Evolutionary conservation across 2,888 invertebrate species (phyloP).

Genomic region (Matsumyia berberina): DNA sequence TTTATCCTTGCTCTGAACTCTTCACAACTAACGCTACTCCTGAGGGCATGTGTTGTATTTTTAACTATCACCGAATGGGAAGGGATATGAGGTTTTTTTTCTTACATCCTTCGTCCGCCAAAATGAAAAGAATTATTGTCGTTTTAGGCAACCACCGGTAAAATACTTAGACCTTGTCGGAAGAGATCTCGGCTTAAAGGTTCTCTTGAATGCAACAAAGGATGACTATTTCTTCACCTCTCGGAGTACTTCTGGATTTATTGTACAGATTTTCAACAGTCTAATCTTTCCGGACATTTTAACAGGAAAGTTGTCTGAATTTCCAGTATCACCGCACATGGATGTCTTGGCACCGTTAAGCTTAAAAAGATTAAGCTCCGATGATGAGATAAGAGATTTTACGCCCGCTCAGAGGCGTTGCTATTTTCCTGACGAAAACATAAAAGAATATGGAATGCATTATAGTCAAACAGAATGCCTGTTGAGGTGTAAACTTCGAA

Average conservation of each 20-base stretch:
- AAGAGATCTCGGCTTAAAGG: slow-evolving; percentile 73
- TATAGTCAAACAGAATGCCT: slow-evolving; percentile 79
- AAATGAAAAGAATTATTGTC: background rate
- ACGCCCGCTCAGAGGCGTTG: slow-evolving; percentile 78
- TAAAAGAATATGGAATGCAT: slow-evolving; percentile 47
- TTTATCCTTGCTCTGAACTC: slow-evolving; percentile 77
- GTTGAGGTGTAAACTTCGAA: slow-evolving; percentile 78
- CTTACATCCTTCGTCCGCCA: background rate
- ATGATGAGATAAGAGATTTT: slow-evolving; percentile 74
- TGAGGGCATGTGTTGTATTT: slow-evolving; percentile 80
- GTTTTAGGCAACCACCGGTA: slow-evolving; percentile 5
- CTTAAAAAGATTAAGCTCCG: slow-evolving; percentile 74
- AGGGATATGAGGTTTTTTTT: slow-evolving; percentile 28
- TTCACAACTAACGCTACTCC: slow-evolving; percentile 74
- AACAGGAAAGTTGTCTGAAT: slow-evolving; percentile 73
- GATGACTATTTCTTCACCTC: slow-evolving; percentile 78
- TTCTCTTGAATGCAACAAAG: slow-evolving; percentile 79
- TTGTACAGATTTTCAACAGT: slow-evolving; percentile 78
- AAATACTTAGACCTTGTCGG: slow-evolving; percentile 65
- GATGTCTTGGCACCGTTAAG: slow-evolving; percentile 73
- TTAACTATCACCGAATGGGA: slow-evolving; percentile 76
- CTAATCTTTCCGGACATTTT: slow-evolving; percentile 76
- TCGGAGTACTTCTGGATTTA: slow-evolving; percentile 77
- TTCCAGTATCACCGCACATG: slow-evolving; percentile 77
- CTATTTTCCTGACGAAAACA: slow-evolving; percentile 79